These are phyloP conservation scores for Oryzias melastigma DNA, from an alignment of 2,113 vertebrate species.

Conservation along the genomic window DNA sequence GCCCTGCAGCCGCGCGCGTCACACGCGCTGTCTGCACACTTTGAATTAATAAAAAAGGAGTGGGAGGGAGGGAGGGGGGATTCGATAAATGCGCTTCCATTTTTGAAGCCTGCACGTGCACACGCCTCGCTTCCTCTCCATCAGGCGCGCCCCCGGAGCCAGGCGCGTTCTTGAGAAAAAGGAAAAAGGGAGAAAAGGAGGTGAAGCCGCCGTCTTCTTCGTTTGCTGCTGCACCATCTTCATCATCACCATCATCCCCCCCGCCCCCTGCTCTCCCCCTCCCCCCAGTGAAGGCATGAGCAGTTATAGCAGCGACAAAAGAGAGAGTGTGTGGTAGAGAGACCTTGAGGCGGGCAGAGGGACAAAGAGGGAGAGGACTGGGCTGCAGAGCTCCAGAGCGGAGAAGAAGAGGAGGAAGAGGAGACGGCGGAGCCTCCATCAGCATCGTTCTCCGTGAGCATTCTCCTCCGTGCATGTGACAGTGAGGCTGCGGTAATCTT, in stretches of 20 bases:
- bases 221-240: slow-evolving; percentile 34
- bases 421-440: slow-evolving; percentile 52
- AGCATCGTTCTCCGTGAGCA: slow-evolving; percentile 37
- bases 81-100: slow-evolving; percentile 12
- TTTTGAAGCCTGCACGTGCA: slow-evolving; percentile 33
- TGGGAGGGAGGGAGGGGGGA: background rate
- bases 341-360: slow-evolving; percentile 22
- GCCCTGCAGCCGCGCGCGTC: slow-evolving; percentile 5
- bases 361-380: slow-evolving; percentile 28
- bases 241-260: slow-evolving; percentile 34
- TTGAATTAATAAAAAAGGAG: slow-evolving; percentile 28
- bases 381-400: slow-evolving; percentile 59
- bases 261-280: slow-evolving; percentile 7
- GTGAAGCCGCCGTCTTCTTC: slow-evolving; percentile 27
- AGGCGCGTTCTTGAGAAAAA: slow-evolving; percentile 38
- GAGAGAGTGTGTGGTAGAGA: slow-evolving; percentile 43
- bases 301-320: slow-evolving; percentile 60
- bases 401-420: slow-evolving; percentile 53
- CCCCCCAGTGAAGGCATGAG: slow-evolving; percentile 61
- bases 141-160: slow-evolving; percentile 21
- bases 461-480: background rate
- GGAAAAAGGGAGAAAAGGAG: slow-evolving; percentile 19
- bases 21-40: slow-evolving; percentile 25
- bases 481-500: background rate
- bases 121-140: slow-evolving; percentile 18